Base-by-base conservation (phyloP, 2,113 vertebrate genomes). In the Bubo scandiacus region DNA sequence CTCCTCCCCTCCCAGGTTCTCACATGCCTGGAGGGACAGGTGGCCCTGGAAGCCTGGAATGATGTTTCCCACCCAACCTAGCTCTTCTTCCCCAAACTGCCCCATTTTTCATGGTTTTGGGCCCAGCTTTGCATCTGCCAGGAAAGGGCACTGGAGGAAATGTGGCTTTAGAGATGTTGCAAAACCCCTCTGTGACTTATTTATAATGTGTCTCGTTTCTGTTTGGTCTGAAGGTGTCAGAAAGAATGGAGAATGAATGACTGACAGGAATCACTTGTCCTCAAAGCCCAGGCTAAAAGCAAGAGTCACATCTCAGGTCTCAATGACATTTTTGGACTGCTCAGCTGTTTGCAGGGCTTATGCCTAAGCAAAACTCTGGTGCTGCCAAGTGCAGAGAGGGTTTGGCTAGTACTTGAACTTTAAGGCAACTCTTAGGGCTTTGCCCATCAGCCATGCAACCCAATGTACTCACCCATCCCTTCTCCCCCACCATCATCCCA, bases 301-400 rank as follows among this genome's bases (percentile, higher is more conserved):
- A 66, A 21, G 12, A 27, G 15, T 45, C 32, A 21, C 59, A 25
- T 43, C 36, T 40, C 14, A 8, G 30, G 23, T 79, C 18, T 63
- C n/a, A 45, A 10, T 6, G 10, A 8, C 11, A 8, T 51, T 92
- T 88, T 72, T 15, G 55, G 57, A 47, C n/a, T 45, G n/a, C 45
- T 59, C 4, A 2, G 23, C 42, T 2, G 0, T 70, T 63, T 34
- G 9, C 34, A 70, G 59, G 23, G 4, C 30, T 87, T 62, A n/a
- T 36, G 13, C 9, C 18, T 0, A 0, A 77, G 49, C 1, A 1
- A 89, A 92, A 84, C 11, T 21, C 15, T 4, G 2, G 15, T 1
- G 2, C 14, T 87, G 42, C 51, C 15, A 13, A 62, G 55, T 9
- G 27, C 62, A 88, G 38, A 45, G 47, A 38, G 22, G 11, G 12